Evolutionary conservation across 2,113 vertebrate species (phyloP), one percentile per base, ranked within the genome.

Genomic region (Phoxinus phoxinus): DNA sequence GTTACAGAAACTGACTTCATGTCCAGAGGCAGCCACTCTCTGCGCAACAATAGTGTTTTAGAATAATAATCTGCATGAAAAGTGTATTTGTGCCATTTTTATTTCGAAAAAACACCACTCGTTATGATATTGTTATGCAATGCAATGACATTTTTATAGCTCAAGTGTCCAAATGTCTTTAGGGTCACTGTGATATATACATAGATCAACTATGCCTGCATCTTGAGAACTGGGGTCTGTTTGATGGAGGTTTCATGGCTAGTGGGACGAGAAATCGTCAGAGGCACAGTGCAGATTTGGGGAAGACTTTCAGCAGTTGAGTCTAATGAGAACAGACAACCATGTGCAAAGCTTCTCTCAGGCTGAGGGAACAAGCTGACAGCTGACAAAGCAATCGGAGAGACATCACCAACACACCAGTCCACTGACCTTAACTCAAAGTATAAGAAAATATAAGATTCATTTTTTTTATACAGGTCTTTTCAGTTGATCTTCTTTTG

Each of bases 341-440:
- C 78, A 80, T 80, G 78, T 80, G 78, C 58, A 80, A 80, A 80
- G 37, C 78, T 80, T 80, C 77, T 78, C 75, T 63, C 37, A 19
- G 56, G 77, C 56, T 80, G 35, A 80, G 78, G 15, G 15, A 65
- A 63, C 58, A 46, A 65, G 58, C 78, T 65, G 78, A 80, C 58
- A 80, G 58, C 78, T 65, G 78, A 80, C 58, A 65, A 65, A 65
- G 35, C 56, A 63, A 80, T 61, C n/a, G 1, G 35, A 63, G 58
- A 61, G 77, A 63, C 35, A 61, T 61, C 77, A 61, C 56, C 58
- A 19, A 80, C 35, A 80, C 78, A 80, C 8, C 78, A 30, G 37
- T 65, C n/a, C n/a, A 80, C 37, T 61, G n/a, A 80, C 58, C 77
- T 61, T 35, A 63, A 61, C 56, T 80, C 58, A 37, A 63, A 41